Percentiles rank a stretch among this genome's conserved stretches.
Conservation (phyloP, 2,113 vertebrate species). For the Lichenostomus cassidix region DNA sequence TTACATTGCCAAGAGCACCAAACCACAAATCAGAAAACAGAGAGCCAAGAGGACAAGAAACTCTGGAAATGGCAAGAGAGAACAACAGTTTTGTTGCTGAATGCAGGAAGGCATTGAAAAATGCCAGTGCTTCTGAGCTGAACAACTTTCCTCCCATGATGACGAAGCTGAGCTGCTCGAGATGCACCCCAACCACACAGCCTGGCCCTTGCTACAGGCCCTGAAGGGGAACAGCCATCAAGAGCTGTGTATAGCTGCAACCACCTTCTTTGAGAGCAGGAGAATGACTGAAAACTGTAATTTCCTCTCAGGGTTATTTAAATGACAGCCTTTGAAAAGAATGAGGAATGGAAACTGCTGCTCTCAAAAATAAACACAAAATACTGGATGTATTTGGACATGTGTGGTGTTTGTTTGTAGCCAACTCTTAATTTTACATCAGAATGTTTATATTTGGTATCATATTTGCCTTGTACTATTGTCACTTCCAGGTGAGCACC, state of each 20-base stretch:
- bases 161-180: accelerated
- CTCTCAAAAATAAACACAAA: background rate
- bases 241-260: background rate
- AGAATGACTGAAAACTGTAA: background rate
- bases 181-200: accelerated
- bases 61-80: background rate
- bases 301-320: background rate
- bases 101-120: background rate
- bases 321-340: background rate
- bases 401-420: background rate
- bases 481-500: background rate
- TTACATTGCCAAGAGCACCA: background rate
- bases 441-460: background rate
- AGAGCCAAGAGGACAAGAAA: background rate
- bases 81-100: background rate
- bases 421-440: background rate
- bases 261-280: background rate
- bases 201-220: background rate
- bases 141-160: background rate
- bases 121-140: background rate
- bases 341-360: background rate
- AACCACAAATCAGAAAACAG: background rate
- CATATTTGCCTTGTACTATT: background rate
- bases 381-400: background rate
- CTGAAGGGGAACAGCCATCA: background rate